Conservation (phyloP, 1,140 invertebrate genomes). For the Pseudomyrmex dendroicus region DNA sequence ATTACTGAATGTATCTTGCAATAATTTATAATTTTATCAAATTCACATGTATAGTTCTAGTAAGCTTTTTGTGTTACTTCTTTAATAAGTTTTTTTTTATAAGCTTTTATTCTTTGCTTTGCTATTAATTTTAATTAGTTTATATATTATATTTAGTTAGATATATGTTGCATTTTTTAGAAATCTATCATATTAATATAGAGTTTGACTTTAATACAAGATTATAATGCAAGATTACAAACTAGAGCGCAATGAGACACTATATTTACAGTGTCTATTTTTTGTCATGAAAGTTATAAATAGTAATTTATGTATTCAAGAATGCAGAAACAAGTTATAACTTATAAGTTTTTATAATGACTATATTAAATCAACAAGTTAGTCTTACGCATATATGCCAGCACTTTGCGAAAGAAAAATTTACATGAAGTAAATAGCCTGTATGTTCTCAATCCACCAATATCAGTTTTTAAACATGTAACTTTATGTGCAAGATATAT, state of each 20-base stretch:
- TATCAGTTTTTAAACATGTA: constrained; percentile 14
- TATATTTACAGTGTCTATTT: constrained; percentile 35
- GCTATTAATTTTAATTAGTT: too few species aligned
- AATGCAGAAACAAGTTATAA: background rate
- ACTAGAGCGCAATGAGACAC: constrained; percentile 12
- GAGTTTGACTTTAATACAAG: constrained; percentile 20
- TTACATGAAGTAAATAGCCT: background rate
- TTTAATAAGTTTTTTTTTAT: constrained; percentile 16
- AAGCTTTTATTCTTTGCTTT: background rate
- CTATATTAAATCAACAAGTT: background rate
- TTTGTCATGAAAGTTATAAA: constrained; percentile 41
- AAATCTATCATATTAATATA: constrained; percentile 46
- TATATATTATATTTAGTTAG: constrained; percentile 14
- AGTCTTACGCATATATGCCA: background rate
- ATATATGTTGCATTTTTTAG: constrained; percentile 32
- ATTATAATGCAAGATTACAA: constrained; percentile 13
- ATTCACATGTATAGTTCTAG: constrained; percentile 21
- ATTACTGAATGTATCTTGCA: constrained; percentile 46
- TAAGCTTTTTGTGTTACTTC: constrained; percentile 50
- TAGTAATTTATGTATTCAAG: constrained; percentile 4
- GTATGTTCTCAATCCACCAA: constrained; percentile 5
- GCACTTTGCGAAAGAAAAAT: background rate
- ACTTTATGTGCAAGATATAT: constrained; percentile 37
- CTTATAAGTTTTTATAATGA: constrained; percentile 13
- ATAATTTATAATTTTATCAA: constrained; percentile 15